Conservation (phyloP, 2,888 invertebrate species). For the Drosophila barbarae region DNA sequence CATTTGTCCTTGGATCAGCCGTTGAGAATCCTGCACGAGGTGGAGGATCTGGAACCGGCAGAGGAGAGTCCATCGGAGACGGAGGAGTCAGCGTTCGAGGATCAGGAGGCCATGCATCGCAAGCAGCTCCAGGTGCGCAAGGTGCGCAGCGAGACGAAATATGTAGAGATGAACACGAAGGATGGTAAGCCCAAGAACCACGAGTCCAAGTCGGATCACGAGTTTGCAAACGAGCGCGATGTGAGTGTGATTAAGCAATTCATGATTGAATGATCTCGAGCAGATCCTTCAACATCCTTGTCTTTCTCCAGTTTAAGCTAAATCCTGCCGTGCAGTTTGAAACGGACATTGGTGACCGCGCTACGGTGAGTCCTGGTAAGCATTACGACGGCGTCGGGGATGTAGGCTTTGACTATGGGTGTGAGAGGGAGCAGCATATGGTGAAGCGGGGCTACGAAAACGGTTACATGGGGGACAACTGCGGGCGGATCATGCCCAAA, state of each 20-base stretch:
- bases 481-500: neutral
- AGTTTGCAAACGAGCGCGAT: constrained; percentile 71
- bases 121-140: constrained; percentile 73
- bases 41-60: constrained; percentile 1
- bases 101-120: constrained; percentile 31
- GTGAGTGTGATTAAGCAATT: constrained; percentile 50
- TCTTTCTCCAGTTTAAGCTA: constrained; percentile 53
- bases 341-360: constrained; percentile 70
- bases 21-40: constrained; percentile 19
- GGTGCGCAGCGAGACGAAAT: constrained; percentile 78
- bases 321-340: constrained; percentile 69
- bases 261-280: neutral
- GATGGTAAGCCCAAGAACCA: constrained; percentile 63
- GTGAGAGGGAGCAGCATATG: constrained; percentile 20
- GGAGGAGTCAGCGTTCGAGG: constrained; percentile 7
- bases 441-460: constrained; percentile 12
- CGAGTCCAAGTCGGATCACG: constrained; percentile 77
- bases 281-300: neutral
- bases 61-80: constrained; percentile 16
- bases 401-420: constrained; percentile 13
- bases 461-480: constrained; percentile 42
- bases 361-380: constrained; percentile 40
- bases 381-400: constrained; percentile 32
- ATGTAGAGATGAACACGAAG: constrained; percentile 61
- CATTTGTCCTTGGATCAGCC: constrained; percentile 7